Evolutionary conservation across 2,797 vertebrate species (phyloP).

Genomic region (Labeo calbasu): DNA sequence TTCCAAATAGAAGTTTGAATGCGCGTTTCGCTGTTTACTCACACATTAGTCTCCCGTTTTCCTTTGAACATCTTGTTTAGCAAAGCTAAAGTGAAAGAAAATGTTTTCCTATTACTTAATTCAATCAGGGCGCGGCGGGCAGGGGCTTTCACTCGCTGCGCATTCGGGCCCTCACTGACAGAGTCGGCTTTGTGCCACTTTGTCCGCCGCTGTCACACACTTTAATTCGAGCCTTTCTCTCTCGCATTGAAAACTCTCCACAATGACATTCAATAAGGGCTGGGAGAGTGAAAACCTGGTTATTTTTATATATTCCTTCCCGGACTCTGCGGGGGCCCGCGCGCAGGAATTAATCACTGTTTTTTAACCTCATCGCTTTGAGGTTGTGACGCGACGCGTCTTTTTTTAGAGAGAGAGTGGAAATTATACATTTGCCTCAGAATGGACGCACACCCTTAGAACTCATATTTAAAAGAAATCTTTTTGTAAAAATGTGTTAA

Average conservation of each 20-base stretch:
- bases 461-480: background rate
- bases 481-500: background rate
- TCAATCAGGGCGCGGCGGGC: constrained; percentile 94
- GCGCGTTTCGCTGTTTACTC: constrained; percentile 71
- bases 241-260: constrained; percentile 99
- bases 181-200: constrained; percentile 99
- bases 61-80: constrained; percentile 91
- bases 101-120: constrained; percentile 99
- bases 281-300: constrained; percentile 95
- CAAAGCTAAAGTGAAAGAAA: constrained; percentile 98
- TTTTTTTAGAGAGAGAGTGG: constrained; percentile 43
- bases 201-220: constrained; percentile 99
- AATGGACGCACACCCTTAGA: background rate
- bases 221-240: constrained; percentile 99
- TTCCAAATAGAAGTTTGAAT: constrained; percentile 62
- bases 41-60: constrained; percentile 62
- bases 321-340: constrained; percentile 87
- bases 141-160: constrained; percentile 95
- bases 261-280: constrained; percentile 99
- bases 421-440: background rate
- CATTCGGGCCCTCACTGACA: constrained; percentile 96
- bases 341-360: constrained; percentile 90
- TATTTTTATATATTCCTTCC: constrained; percentile 97
- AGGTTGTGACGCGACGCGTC: constrained; percentile 77
- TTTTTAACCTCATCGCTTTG: constrained; percentile 91